Base-by-base conservation (phyloP, 2,888 invertebrate species). In the Amphiduros pacificus region DNA sequence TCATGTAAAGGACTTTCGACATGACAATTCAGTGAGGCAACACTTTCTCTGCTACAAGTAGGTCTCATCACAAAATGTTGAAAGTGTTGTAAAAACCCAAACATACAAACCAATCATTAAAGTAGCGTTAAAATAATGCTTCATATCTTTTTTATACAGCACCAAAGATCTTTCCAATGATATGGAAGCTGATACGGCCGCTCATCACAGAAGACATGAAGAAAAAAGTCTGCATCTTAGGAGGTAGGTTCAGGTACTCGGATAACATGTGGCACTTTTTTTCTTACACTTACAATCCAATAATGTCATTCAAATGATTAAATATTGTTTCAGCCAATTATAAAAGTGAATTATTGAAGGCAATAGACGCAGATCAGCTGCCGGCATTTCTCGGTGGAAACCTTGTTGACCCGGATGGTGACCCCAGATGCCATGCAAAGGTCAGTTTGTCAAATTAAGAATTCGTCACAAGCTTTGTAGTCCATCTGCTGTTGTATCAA, bases 121-220 rank as follows among this genome's bases (percentile, higher is more conserved):
- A n/a, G n/a, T n/a, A n/a, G n/a, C n/a, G n/a, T n/a, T n/a, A n/a
- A n/a, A n/a, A n/a, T n/a, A n/a, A n/a, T n/a, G n/a, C n/a, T 44
- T 44, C 22, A 44, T 4, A 24, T 55, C 5, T 55, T 55, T 1
- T 32, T 59, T 72, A 84, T 85, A 24, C 82, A 93, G 93, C 92
- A 0, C 93, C 94, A 3, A 90, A 90, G 82, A 88, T 93, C 9
- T 93, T 94, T 80, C 87, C 92, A 0, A 85, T 93, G 44, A 92
- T 91, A 0, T 94, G 91, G 79, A 89, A 90, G 29, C 87, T 94
- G 31, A 86, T 92, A 0, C 93, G 92, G 79, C 91, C 90, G 74
- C 92, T 93, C 75, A 87, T 94, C 77, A 89, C 92, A 77, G 93
- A 93, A 72, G 91, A 91, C 77, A 94, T 94, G 22, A 85, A 92